Evolutionary conservation across 2,113 vertebrate genomes (phyloP).

Genomic region (Camelus dromedarius): DNA sequence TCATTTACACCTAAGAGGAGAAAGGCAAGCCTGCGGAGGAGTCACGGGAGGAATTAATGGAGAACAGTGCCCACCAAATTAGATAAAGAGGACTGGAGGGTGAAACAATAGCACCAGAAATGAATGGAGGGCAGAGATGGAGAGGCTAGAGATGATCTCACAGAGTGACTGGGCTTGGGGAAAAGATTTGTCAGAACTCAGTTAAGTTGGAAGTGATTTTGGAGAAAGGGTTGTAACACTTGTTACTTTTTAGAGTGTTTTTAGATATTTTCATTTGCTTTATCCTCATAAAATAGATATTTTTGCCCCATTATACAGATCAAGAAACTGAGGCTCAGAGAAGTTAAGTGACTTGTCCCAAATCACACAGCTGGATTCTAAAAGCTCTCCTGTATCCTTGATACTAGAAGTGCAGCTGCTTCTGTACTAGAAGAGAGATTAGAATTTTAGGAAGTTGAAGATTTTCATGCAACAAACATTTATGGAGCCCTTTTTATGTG

Average conservation of each 20-base stretch:
- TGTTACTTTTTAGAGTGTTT: not conserved
- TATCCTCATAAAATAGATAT: not conserved
- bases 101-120: slow-evolving; percentile 77
- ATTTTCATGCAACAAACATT: not conserved
- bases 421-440: not conserved
- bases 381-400: not conserved
- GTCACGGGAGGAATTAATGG: not conserved
- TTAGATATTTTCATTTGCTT: not conserved
- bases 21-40: not conserved
- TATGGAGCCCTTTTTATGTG: not conserved
- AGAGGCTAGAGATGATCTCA: not conserved
- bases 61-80: too few relatives aligned
- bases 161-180: not conserved
- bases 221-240: not conserved
- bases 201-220: not conserved
- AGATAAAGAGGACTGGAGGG: not conserved
- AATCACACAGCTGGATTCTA: not conserved
- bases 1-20: not conserved
- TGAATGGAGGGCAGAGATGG: not conserved
- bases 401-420: not conserved
- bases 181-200: not conserved
- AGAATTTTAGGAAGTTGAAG: not conserved
- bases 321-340: slow-evolving; percentile 72
- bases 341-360: not conserved
- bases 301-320: slow-evolving; percentile 41